Conservation (phyloP, 2,888 invertebrate species). For the Protula sp. region DNA sequence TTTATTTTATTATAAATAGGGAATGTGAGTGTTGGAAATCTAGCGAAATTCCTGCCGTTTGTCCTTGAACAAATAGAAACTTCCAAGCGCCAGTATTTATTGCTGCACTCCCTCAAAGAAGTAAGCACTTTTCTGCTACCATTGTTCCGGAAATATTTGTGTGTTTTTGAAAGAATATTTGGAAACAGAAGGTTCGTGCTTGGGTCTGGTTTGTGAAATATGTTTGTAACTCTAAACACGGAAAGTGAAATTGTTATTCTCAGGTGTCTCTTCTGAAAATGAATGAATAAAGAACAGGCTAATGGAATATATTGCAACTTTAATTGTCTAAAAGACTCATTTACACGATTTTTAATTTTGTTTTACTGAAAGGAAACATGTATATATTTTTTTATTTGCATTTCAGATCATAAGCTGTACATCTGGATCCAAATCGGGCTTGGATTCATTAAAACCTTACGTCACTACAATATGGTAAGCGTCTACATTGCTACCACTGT, state of each 20-base stretch:
- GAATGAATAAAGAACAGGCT: too few relatives aligned
- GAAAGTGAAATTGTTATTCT: too few relatives aligned
- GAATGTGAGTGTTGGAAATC: conserved; percentile 90
- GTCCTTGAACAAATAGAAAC: conserved; percentile 90
- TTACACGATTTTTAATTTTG: too few relatives aligned
- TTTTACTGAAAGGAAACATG: too few relatives aligned
- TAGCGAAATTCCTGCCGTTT: conserved; percentile 87
- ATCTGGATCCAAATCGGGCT: conserved; percentile 68
- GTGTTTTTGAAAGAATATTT: not conserved
- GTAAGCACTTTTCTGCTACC: conserved; percentile 55
- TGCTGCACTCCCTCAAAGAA: conserved; percentile 96
- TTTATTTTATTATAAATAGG: too few relatives aligned
- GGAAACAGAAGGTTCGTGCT: not conserved
- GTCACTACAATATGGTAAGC: conserved; percentile 67
- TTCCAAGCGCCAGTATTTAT: conserved; percentile 88
- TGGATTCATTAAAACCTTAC: conserved; percentile 65
- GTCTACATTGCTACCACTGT: too few relatives aligned
- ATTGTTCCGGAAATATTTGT: not conserved
- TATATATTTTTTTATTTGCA: too few relatives aligned
- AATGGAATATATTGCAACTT: too few relatives aligned
- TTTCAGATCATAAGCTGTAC: conserved; percentile 76
- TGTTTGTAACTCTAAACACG: too few relatives aligned
- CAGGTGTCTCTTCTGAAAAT: too few relatives aligned
- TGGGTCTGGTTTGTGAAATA: too few relatives aligned
- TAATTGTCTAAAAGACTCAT: too few relatives aligned